Evolutionary conservation across 2,888 invertebrate species (phyloP), one percentile per base, ranked within the genome.

Genomic region (Gnatocerus cornutus): DNA sequence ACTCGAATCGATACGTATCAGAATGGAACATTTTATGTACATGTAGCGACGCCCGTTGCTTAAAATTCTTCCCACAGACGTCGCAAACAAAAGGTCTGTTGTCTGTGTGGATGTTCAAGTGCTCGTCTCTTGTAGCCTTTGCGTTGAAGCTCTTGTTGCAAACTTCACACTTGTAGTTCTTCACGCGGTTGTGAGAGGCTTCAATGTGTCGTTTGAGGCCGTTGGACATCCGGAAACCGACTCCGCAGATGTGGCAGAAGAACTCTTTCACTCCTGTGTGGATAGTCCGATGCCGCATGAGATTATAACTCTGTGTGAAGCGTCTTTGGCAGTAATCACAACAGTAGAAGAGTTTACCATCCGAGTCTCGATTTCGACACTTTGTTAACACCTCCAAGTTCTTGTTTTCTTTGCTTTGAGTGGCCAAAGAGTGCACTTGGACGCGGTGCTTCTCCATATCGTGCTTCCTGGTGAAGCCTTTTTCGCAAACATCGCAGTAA

Each of bases 181-280:
- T 87, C 1, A 82, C 79, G 0, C 81, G 78, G 0, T 80, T 76
- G 81, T 90, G 90, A 52, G 86, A 75, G 13, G 87, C 85, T 16
- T 85, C 84, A 1, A 85, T 77, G 81, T 90, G 90, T 0, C 89
- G 84, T 12, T 84, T 84, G 27, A 90, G 82, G 75, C 88, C 88
- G 39, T 85, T 86, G 64, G 82, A 80, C 76, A 87, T 86, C 62
- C 82, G 78, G 82, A 88, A 89, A 37, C 82, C 83, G 63, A 85
- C 86, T 0, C 87, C 89, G 79, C 89, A 89, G n/a, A 84, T 70
- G 71, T 86, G 83, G 77, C 90, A 90, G 75, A 85, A 84, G 79
- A 85, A 85, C 0, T 85, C 81, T 45, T 83, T 81, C 64, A 84
- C 85, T 16, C 82, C 83, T 0, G 82, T 80, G 77, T 89, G 89